A percentile compares a stretch with the other conserved stretches of the same genome.
These are phyloP conservation scores for Ctenochaetus hawaiiensis DNA, from an alignment of 2,797 vertebrate species.

Conservation along the genomic window DNA sequence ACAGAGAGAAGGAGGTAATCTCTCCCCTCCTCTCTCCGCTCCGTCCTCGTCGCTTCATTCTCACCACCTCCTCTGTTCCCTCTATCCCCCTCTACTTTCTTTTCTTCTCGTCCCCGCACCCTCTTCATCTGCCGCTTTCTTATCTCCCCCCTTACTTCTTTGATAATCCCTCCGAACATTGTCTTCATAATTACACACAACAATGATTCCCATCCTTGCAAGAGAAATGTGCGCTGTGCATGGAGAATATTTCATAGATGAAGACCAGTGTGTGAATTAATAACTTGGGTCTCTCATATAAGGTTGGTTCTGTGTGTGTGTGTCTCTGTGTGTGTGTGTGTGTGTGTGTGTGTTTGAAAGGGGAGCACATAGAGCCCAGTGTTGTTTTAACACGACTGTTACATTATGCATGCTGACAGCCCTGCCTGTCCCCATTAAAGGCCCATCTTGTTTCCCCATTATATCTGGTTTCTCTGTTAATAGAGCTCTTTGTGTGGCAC, in stretches of 20 bases:
- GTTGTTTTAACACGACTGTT: conserved; percentile 84
- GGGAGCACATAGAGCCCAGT: conserved; percentile 56
- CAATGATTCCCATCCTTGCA: conserved; percentile 81
- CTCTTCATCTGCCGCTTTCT: conserved; percentile 80
- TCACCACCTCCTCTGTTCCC: conserved; percentile 62
- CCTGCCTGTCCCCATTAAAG: conserved; percentile 81
- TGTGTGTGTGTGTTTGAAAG: conserved; percentile 34
- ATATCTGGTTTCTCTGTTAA: conserved; percentile 82
- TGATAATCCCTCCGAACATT: conserved; percentile 85
- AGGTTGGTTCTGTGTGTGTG: conserved; percentile 41
- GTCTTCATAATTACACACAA: conserved; percentile 87
- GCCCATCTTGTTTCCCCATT: conserved; percentile 84
- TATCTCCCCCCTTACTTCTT: conserved; percentile 80
- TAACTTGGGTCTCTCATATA: conserved; percentile 72
- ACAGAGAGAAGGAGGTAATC: conserved; percentile 73
- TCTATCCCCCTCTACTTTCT: conserved; percentile 62
- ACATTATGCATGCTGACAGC: conserved; percentile 85
- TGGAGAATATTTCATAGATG: conserved; percentile 77
- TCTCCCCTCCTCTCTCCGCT: conserved; percentile 57
- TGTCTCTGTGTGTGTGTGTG: conserved; percentile 37
- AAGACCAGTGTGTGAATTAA: conserved; percentile 77
- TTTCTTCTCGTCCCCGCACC: conserved; percentile 75
- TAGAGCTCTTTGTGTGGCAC: conserved; percentile 82
- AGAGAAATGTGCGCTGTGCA: conserved; percentile 74
- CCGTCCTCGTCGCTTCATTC: conserved; percentile 41